Base-by-base conservation (phyloP, 1,140 invertebrate genomes). In the Sesamia nonagrioides region DNA sequence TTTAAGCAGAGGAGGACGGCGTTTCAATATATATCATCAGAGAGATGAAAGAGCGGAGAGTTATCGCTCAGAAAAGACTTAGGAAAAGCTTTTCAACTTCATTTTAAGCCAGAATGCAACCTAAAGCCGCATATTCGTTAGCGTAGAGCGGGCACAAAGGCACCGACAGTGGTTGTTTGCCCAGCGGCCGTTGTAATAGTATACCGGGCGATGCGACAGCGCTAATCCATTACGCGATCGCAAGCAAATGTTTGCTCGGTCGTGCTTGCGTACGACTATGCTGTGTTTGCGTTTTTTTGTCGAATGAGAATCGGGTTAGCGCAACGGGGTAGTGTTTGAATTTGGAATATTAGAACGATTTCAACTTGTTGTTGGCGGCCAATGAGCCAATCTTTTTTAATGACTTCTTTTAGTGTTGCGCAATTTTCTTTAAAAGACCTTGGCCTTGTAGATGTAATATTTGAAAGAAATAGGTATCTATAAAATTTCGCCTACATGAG, bases 201-300 rank as follows among this genome's bases (percentile, higher is more conserved):
- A 92, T 85, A 86, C 87, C 73, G 86, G 84, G 82, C 79, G 81
- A 40, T 52, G 82, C 83, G 77, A 93, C 91, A 93, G 63, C 86
- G 86, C 86, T 91, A 91, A 91, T 93, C 91, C 91, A 93, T 93
- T 93, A 93, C 87, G 81, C 60, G 60, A 75, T 61, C 52, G 71
- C 71, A 21, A 33, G 79, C 87, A 87, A 91, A 89, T 91, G 87
- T 93, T 93, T 93, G 87, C 84, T 42, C 72, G 74, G 69, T 76
- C 78, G 66, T 76, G 81, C 77, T 84, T 86, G 82, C 86, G 84
- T 77, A 60, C 69, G 79, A 84, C 86, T 85, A 76, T 56, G 68
- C 52, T 33, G 18, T 81, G 79, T 82, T 77, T 79, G 54, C 40
- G 21, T 76, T 79, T 77, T 66, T 77, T 66, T 68, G 21, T 77